Evolutionary conservation across 35 echinoderm and acorn worm species (phyloP).

Genomic region (Apostichopus californicus): DNA sequence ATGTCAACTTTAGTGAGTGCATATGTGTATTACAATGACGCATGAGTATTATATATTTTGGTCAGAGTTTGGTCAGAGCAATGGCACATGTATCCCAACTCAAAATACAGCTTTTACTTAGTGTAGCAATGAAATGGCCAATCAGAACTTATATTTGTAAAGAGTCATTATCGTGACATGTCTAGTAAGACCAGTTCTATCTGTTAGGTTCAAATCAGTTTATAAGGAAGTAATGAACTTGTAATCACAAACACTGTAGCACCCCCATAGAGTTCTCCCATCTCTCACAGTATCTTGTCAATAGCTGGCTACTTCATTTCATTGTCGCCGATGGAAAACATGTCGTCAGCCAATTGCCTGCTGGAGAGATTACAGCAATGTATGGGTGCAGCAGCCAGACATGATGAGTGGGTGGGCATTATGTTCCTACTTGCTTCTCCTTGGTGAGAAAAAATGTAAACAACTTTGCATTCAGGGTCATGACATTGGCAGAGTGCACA

Average conservation of each 20-base stretch:
- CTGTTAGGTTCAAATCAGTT: neutral
- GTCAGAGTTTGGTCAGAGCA: too few species aligned
- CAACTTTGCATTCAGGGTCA: slow-evolving; percentile 6
- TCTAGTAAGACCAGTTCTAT: too few species aligned
- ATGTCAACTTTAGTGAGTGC: too few species aligned
- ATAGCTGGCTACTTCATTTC: slow-evolving; percentile 34
- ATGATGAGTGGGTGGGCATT: slow-evolving; percentile 26
- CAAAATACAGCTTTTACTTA: too few species aligned
- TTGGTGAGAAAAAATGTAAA: slow-evolving; percentile 25
- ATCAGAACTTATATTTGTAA: too few species aligned
- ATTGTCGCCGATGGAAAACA: neutral
- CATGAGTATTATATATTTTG: too few species aligned
- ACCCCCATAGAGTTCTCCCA: neutral
- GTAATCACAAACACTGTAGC: slow-evolving; percentile 22
- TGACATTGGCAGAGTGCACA: slow-evolving; percentile 37
- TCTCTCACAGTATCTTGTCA: slow-evolving; percentile 22
- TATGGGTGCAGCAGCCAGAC: neutral
- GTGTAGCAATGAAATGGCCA: too few species aligned
- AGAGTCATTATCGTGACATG: too few species aligned
- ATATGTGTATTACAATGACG: too few species aligned
- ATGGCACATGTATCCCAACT: too few species aligned
- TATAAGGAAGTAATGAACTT: slow-evolving; percentile 20
- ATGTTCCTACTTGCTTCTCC: neutral
- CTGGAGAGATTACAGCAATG: neutral
- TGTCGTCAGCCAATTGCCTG: slow-evolving; percentile 5